Evolutionary conservation across 1,140 invertebrate species (phyloP), one percentile per base, ranked within the genome.

Genomic region (Antheraea pernyi): DNA sequence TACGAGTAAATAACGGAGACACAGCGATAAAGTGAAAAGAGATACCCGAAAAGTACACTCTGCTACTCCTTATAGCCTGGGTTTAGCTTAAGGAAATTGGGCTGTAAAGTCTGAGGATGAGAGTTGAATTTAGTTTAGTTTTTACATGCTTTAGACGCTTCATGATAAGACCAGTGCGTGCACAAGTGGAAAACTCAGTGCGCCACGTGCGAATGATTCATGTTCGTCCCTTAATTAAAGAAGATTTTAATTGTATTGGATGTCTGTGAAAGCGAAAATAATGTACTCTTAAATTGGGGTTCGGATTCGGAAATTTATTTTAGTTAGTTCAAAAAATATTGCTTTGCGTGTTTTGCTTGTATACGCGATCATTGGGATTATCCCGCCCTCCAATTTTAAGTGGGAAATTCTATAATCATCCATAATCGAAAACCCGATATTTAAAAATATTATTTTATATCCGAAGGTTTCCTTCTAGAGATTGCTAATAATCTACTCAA

Each of bases 151-250:
- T 75, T 83, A 79, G 76, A 74, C 68, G 63, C 72, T 78, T 59
- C 36, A 72, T 70, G 66, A 75, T 77, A 85, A 83, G 80, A 79
- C 75, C 75, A 73, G 73, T 78, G 79, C 70, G 81, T 84, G 83
- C 84, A 88, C 84, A 88, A 91, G 84, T 88, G 87, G 90, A 92
- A 92, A 91, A 92, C 86, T 91, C 84, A 77, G 84, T 88, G 90
- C 90, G 83, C 92, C 92, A 93, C 91, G 91, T 93, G 92, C 92
- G 84, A 93, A 93, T 93, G 92, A 93, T 93, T 91, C 85, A 93
- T 89, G 75, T 81, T 74, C 83, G 81, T 87, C 85, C 91, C 91
- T 93, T 93, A 93, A 93, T 93, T 93, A 93, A 93, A 93, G 91
- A 93, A 93, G 90, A 92, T 92, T 93, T 92, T 92, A 92, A 92